Evolutionary conservation across 2,797 vertebrate genomes (phyloP).

Genomic region (Diplodus puntazzo): DNA sequence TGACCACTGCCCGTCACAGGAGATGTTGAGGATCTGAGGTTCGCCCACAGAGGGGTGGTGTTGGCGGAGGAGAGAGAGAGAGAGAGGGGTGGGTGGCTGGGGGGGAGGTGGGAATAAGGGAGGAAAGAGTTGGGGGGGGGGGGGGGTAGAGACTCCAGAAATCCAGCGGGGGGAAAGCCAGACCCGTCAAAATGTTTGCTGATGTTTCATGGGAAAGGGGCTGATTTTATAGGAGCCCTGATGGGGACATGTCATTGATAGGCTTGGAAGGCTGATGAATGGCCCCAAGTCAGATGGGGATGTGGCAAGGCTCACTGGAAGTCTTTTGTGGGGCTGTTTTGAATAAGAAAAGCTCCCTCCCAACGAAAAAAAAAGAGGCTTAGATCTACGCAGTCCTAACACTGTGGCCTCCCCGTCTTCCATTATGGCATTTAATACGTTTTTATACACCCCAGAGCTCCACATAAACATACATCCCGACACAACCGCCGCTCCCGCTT

Average conservation of each 20-base stretch:
- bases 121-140: conserved; percentile 45
- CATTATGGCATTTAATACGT: conserved; percentile 97
- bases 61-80: conserved; percentile 71
- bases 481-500: conserved; percentile 52
- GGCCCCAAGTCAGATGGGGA: conserved; percentile 99
- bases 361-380: conserved; percentile 92
- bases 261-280: conserved; percentile 99
- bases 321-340: conserved; percentile 99
- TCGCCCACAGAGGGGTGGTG: conserved; percentile 76
- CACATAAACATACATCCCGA: conserved; percentile 74
- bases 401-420: conserved; percentile 96
- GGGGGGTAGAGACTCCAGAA: conserved; percentile 89
- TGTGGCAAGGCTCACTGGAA: conserved; percentile 99
- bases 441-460: conserved; percentile 84
- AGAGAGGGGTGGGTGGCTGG: conserved; percentile 48
- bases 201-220: conserved; percentile 99
- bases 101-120: conserved; percentile 69
- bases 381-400: conserved; percentile 98
- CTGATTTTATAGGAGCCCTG: conserved; percentile 99
- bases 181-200: conserved; percentile 99
- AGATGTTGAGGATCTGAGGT: conserved; percentile 87
- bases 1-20: conserved; percentile 84
- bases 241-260: conserved; percentile 99
- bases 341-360: conserved; percentile 99
- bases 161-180: conserved; percentile 93